Conservation (phyloP, 1,140 invertebrate genomes). For the Ooceraea biroi region DNA sequence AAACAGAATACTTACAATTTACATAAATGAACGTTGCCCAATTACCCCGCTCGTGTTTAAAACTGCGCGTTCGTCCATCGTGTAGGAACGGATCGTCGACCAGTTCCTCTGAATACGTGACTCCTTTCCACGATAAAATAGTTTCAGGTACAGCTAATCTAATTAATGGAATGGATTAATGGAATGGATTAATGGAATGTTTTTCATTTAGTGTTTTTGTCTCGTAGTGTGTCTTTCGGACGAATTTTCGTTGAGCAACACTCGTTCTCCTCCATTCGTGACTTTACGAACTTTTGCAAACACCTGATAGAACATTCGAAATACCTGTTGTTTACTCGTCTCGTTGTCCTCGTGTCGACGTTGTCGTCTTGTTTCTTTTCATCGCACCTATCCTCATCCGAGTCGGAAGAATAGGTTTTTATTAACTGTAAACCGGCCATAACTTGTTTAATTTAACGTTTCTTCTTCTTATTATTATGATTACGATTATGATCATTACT, state of each 20-base stretch:
- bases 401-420: conserved; percentile 75
- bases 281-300: too few relatives aligned
- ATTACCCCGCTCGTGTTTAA: conserved; percentile 93
- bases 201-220: conserved; percentile 8
- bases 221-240: too few relatives aligned
- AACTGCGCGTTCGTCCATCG: conserved; percentile 89
- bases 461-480: too few relatives aligned
- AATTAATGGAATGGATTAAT: conserved; percentile 43
- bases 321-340: conserved; percentile 38
- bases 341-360: neutral
- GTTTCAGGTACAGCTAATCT: conserved; percentile 81
- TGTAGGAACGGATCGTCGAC: conserved; percentile 88
- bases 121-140: conserved; percentile 79
- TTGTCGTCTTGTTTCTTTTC: conserved; percentile 45
- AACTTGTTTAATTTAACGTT: conserved; percentile 7
- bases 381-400: conserved; percentile 75
- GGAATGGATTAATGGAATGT: conserved; percentile 7
- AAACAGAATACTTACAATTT: conserved; percentile 76
- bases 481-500: too few relatives aligned
- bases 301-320: too few relatives aligned
- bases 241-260: too few relatives aligned
- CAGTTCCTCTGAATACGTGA: conserved; percentile 76
- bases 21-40: conserved; percentile 93
- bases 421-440: conserved; percentile 81
- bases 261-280: too few relatives aligned